Conservation (phyloP, 2,113 vertebrate genomes). For the Callipepla californica region DNA sequence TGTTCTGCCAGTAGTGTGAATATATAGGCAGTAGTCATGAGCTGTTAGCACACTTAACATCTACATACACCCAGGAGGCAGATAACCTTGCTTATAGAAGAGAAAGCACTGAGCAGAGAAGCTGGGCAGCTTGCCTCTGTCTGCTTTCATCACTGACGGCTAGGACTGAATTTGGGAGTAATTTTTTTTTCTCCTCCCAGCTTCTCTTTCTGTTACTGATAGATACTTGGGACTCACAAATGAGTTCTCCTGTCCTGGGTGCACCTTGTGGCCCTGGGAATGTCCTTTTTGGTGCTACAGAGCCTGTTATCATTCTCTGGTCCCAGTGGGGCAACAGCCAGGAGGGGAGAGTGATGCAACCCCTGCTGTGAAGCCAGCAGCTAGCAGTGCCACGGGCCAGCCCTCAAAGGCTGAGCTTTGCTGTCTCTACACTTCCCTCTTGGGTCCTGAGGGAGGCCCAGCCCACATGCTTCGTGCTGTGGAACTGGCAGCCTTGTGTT, state of each 20-base stretch:
- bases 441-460: not conserved
- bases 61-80: not conserved
- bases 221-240: not conserved
- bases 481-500: not conserved
- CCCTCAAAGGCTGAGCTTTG: not conserved
- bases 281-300: not conserved
- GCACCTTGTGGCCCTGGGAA: too few species aligned
- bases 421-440: not conserved
- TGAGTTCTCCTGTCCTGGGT: not conserved
- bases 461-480: accelerated
- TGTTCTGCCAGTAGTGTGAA: not conserved
- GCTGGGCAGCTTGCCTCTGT: not conserved
- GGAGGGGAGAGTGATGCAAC: not conserved
- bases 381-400: not conserved
- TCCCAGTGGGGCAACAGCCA: not conserved
- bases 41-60: too few species aligned
- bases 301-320: not conserved
- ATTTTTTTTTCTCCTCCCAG: not conserved
- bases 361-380: not conserved
- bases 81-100: not conserved
- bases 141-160: not conserved
- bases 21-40: not conserved
- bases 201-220: not conserved
- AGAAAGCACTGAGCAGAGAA: not conserved
- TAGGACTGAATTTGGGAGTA: not conserved